Base-by-base conservation (phyloP, 2,113 vertebrate species). In the Rhea pennata region DNA sequence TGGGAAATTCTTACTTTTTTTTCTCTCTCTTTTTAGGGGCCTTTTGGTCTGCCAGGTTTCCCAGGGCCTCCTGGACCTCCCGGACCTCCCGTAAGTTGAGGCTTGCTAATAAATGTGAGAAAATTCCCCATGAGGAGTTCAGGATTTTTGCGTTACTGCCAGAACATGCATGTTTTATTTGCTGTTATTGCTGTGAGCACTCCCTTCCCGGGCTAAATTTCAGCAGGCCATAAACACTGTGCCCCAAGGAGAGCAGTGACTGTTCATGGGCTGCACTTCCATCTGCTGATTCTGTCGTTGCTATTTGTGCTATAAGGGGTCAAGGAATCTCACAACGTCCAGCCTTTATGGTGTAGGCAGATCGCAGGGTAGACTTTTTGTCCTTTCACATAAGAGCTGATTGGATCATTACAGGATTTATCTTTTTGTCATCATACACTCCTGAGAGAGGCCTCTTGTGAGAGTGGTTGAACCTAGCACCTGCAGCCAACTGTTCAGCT, bases 71-170 rank as follows among this genome's bases (percentile, higher is more conserved):
- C 98, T 12, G 99, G 99, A 65, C 97, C 98, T 75, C 99, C 99
- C 3, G 99, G 99, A 84, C 99, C 98, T 69, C 98, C 99, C 3
- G 99, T 99, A 98, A 98, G 99, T 99, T 92, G 50, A n/a, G 19
- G 50, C 11, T 56, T 75, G 12, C 15, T 42, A 91, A 73, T 36
- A 76, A 79, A 76, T 3, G 8, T 26, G 10, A 83, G 59, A 83
- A 83, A 74, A 87, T 73, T 83, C 42, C 29, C 51, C 2, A 0
- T 5, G 40, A 12, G 5, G 12, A 53, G 2, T 27, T 48, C 12
- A 40, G 44, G 48, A 26, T 75, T 67, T 84, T 78, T 59, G 56
- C 74, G 65, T 56, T 48, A 24, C 69, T 84, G 73, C 36, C 40
- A 13, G 67, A 75, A 71, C 0, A 0, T 40, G 33, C 6, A 0